Evolutionary conservation across 2,113 vertebrate genomes (phyloP), one percentile per base, ranked within the genome.

Genomic region (Sclerurus mexicanus): DNA sequence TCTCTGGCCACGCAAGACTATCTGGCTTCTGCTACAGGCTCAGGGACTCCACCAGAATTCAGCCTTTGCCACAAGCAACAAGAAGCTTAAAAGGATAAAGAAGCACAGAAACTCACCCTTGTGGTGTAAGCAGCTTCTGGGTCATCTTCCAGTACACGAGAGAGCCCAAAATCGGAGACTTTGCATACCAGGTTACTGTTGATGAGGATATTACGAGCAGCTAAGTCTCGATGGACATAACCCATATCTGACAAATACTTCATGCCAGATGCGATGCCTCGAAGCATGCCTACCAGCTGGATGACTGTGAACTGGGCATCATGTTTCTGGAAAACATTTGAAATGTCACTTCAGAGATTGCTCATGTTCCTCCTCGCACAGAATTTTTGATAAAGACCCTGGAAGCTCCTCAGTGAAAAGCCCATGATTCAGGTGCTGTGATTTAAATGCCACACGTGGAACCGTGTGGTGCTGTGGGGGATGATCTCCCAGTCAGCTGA

Each of bases 241-340:
- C 98, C 98, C 99, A 99, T 99, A 40, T 99, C 99, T 15, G 99
- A 99, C 87, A 99, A 97, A 81, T 99, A 99, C 30, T 98, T 99
- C 99, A 99, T 99, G 89, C 99, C 99, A 23, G 99, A 98, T 3
- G 98, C 98, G 8, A 99, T 99, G 33, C 99, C 99, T 55, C 99
- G 98, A 28, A 99, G 98, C 99, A 99, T 99, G 46, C 99, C 99
- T 67, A 99, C 99, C 30, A 99, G 97, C 94, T 99, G 99, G 94
- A 99, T 99, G 80, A 99, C 99, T 14, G 99, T 99, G 95, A 99
- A 99, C 98, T 99, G 99, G 88, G 99, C 99, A 76, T 99, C 99
- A 0, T 99, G 99, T 96, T 99, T 99, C 99, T 99, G 96, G 31
- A 97, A 97, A 96, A 86, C 22, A 98, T 94, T 93, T 55, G 30